Conservation (phyloP, 2,797 vertebrate genomes). For the Hippopotamyrus pictus region DNA sequence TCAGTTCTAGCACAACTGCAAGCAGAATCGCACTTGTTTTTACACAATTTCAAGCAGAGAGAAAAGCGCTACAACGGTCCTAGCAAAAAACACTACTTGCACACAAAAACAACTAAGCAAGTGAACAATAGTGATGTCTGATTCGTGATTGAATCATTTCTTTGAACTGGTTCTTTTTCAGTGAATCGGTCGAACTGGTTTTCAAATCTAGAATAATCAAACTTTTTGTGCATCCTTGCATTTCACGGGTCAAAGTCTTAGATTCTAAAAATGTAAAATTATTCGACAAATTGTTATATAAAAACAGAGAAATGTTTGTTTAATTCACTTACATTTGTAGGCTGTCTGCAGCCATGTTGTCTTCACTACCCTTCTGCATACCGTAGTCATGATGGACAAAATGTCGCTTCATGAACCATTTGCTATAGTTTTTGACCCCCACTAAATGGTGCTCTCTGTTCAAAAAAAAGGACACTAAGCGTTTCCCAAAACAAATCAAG, state of each 20-base stretch:
- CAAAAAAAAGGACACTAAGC: not conserved
- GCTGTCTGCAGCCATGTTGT: not conserved
- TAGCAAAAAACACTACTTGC: not conserved
- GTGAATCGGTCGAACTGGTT: not conserved
- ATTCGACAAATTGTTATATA: not conserved
- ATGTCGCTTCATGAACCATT: not conserved
- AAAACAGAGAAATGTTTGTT: not conserved
- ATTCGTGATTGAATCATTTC: not conserved
- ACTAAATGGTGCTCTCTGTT: not conserved
- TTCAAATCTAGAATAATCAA: not conserved
- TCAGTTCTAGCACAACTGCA: not conserved
- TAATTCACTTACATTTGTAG: not conserved
- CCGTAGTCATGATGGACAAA: not conserved
- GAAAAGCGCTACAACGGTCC: not conserved
- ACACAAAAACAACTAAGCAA: not conserved
- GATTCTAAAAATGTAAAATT: not conserved
- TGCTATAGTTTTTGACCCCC: not conserved
- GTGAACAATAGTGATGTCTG: not conserved
- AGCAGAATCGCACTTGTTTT: not conserved
- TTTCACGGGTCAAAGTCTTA: not conserved
- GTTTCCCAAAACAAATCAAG: not conserved
- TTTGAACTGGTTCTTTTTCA: not conserved
- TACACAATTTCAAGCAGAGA: not conserved
- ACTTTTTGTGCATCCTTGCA: not conserved
- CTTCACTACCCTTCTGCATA: not conserved